A percentile compares a stretch with the other conserved stretches of the same genome.
phyloP scores from a whole-genome alignment of 2,888 invertebrate genomes.

The Drosophila maculinotata region DNA sequence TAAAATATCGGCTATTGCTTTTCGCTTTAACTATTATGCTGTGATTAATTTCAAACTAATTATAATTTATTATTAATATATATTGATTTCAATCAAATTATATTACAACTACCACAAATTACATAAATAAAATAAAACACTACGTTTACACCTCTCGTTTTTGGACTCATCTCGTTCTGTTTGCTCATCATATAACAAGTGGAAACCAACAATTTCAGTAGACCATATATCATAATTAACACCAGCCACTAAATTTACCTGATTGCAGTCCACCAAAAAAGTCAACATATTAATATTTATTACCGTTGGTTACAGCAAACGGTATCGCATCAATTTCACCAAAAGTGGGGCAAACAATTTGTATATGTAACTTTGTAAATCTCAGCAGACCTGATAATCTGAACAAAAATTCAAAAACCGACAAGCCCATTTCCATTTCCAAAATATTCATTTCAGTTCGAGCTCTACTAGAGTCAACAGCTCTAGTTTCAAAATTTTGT shows the following conservation, averaged over 20 bases:
- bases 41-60: conserved; percentile 10
- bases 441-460: neutral
- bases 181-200: neutral
- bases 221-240: conserved; percentile 52
- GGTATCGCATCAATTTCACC: neutral
- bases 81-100: conserved; percentile 51
- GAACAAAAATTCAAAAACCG: neutral
- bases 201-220: conserved; percentile 4
- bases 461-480: conserved; percentile 2
- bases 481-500: conserved; percentile 4
- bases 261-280: neutral
- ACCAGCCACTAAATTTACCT: conserved; percentile 28
- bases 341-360: neutral
- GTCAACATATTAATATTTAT: neutral
- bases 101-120: neutral
- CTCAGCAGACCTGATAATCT: neutral
- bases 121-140: neutral
- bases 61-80: conserved; percentile 38
- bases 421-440: no score
- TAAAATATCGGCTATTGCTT: neutral
- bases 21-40: conserved; percentile 7
- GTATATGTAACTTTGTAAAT: neutral
- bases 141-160: conserved; percentile 9
- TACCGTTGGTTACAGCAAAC: neutral
- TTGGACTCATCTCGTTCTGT: conserved; percentile 6